A percentile compares a stretch with the other conserved stretches of the same genome.
These are phyloP conservation scores for Apodemia mormo DNA, from an alignment of 2,888 invertebrate genomes.

Conservation along the genomic window DNA sequence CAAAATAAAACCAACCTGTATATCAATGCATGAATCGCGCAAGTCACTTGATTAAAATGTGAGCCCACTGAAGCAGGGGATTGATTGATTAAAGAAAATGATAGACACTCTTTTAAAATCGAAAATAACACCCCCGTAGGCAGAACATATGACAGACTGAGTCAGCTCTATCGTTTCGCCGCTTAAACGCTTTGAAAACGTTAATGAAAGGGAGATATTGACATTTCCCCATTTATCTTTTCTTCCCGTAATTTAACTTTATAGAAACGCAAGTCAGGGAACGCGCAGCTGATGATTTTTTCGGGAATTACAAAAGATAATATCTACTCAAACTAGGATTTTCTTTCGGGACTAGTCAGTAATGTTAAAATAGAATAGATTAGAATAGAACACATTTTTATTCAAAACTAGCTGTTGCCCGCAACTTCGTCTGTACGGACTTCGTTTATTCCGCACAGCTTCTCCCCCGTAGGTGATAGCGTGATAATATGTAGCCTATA, in stretches of 20 bases:
- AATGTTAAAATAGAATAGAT: no score
- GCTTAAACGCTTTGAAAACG: constrained; percentile 25
- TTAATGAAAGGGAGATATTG: constrained; percentile 41
- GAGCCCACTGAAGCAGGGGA: constrained; percentile 22
- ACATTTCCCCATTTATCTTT: constrained; percentile 44
- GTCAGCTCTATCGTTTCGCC: constrained; percentile 27
- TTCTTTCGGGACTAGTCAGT: no score
- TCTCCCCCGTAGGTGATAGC: no score
- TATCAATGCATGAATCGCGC: constrained; percentile 20
- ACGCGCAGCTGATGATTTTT: constrained; percentile 23
- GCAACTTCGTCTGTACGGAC: no score
- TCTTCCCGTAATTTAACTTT: constrained; percentile 42
- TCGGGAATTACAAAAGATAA: not conserved
- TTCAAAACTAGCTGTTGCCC: no score
- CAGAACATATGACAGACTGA: constrained; percentile 30
- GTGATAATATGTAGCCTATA: no score
- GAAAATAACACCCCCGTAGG: constrained; percentile 30
- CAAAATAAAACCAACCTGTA: constrained; percentile 5
- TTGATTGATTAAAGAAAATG: constrained; percentile 34
- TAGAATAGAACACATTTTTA: no score
- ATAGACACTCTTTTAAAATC: constrained; percentile 32
- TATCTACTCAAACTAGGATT: not conserved
- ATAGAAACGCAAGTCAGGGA: constrained; percentile 42
- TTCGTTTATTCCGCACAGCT: no score
- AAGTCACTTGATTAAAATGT: constrained; percentile 36